Percentiles rank a stretch among this genome's conserved stretches.
phyloP scores from a whole-genome alignment of 92 coral and sea anemone species.

The Porites divaricata region DNA sequence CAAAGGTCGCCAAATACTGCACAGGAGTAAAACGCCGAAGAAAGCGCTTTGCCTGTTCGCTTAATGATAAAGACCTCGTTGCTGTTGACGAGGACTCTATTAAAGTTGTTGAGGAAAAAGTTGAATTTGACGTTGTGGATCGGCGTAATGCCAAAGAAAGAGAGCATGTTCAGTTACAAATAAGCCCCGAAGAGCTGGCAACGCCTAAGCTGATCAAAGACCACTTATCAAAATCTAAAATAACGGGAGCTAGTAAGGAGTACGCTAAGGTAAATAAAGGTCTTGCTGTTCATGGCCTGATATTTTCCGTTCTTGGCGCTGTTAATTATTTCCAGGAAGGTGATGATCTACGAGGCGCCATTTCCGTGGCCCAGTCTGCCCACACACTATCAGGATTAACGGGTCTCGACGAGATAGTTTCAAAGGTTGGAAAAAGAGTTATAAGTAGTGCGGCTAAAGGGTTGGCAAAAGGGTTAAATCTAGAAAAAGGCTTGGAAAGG shows the following conservation, averaged over 20 bases:
- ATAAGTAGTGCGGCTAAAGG: constrained; percentile 25
- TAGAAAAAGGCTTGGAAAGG: constrained; percentile 39
- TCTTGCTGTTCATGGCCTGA: constrained; percentile 56
- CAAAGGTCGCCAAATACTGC: constrained; percentile 21
- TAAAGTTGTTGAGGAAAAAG: constrained; percentile 21
- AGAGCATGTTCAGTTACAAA: constrained; percentile 15
- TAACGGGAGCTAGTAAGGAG: constrained; percentile 12
- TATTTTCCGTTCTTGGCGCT: constrained; percentile 59
- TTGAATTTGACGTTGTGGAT: constrained; percentile 45
- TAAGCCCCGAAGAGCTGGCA: constrained; percentile 32
- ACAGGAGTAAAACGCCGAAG: constrained; percentile 20
- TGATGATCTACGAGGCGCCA: constrained; percentile 44
- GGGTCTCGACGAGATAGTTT: constrained; percentile 56
- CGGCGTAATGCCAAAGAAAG: constrained; percentile 52
- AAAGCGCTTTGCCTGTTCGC: constrained; percentile 32
- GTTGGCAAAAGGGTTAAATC: constrained; percentile 33
- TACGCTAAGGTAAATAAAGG: constrained; percentile 60
- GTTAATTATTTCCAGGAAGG: constrained; percentile 40
- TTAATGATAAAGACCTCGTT: constrained; percentile 16
- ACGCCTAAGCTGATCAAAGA: constrained; percentile 48
- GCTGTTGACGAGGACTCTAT: constrained; percentile 53
- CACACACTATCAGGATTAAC: constrained; percentile 65
- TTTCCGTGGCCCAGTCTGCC: constrained; percentile 55
- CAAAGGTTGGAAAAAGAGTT: constrained; percentile 43
- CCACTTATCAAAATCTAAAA: constrained; percentile 8